Conservation (phyloP, 2,797 vertebrate genomes). For the Rhabdomys pumilio region DNA sequence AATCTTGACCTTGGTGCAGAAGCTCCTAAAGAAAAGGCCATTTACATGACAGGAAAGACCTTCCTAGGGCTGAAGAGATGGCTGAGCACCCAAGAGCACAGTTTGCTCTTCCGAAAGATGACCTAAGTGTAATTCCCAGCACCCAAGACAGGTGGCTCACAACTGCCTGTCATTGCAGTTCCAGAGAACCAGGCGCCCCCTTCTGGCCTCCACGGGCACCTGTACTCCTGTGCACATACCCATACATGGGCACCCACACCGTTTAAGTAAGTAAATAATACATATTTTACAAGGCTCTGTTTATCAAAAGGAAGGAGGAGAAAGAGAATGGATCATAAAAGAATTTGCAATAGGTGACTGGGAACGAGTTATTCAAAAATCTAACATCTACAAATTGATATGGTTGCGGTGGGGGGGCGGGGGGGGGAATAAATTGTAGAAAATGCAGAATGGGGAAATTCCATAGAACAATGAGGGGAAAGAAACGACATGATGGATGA, state of each 20-base stretch:
- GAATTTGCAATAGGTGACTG: neutral
- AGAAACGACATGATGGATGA: constrained; percentile 2
- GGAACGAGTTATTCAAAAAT: constrained; percentile 53
- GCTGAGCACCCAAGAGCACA: neutral
- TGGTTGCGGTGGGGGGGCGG: neutral
- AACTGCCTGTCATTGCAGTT: neutral
- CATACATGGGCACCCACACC: neutral
- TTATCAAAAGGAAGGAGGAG: neutral
- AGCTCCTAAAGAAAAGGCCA: neutral
- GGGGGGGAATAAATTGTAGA: neutral
- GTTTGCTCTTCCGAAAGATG: neutral
- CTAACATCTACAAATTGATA: constrained; percentile 2
- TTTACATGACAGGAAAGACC: neutral
- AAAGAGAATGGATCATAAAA: neutral
- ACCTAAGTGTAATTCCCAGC: neutral
- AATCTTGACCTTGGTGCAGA: neutral
- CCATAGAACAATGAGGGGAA: neutral
- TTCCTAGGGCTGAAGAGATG: neutral
- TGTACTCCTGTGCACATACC: neutral
- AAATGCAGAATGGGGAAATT: neutral
- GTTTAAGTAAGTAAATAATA: neutral
- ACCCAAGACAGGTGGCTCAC: neutral
- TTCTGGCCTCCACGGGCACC: neutral
- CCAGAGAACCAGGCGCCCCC: neutral
- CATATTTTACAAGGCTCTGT: neutral